phyloP scores from a whole-genome alignment of 2,888 invertebrate genomes.

The Rapana venosa region DNA sequence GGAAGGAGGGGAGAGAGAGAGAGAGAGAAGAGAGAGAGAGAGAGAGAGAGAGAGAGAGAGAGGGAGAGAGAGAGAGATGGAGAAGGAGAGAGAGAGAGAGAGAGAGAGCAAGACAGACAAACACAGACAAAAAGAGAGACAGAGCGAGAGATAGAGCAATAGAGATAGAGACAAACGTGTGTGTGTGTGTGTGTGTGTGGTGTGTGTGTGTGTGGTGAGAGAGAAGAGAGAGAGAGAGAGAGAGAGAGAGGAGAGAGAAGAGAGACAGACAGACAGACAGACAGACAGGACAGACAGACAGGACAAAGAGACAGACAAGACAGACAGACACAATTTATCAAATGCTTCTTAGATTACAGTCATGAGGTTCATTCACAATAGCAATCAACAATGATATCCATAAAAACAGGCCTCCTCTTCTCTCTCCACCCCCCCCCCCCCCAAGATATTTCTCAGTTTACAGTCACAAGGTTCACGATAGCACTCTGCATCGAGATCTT shows the following conservation, averaged over 20 bases:
- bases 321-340: background rate
- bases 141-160: too few species aligned
- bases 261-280: background rate
- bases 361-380: background rate
- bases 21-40: background rate
- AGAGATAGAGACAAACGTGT: too few species aligned
- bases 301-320: slow-evolving; percentile 39
- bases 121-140: slow-evolving; percentile 30
- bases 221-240: too few species aligned
- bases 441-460: background rate
- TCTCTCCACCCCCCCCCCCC: background rate
- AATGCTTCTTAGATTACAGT: background rate
- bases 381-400: background rate
- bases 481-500: background rate
- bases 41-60: background rate
- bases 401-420: background rate
- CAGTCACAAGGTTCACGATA: background rate
- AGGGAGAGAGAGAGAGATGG: background rate
- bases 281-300: slow-evolving; percentile 36
- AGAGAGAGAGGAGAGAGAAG: too few species aligned
- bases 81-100: background rate
- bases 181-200: too few species aligned
- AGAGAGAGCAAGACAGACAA: background rate
- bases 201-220: too few species aligned
- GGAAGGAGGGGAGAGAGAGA: background rate